Evolutionary conservation across 2,797 vertebrate species (phyloP).

Genomic region (Karalla daura): DNA sequence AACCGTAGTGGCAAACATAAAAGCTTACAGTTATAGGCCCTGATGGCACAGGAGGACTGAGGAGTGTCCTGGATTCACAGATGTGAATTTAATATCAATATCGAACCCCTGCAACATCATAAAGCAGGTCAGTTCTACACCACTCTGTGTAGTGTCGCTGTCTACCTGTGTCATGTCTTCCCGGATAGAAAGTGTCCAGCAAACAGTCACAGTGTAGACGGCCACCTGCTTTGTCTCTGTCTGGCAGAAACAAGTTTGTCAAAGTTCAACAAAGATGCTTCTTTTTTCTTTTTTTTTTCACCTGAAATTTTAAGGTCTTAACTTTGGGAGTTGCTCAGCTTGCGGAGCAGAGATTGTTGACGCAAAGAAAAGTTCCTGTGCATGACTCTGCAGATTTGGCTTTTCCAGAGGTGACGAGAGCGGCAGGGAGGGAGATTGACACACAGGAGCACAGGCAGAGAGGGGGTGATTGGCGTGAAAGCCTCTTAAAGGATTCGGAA

Average conservation of each 20-base stretch:
- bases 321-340: constrained; percentile 6
- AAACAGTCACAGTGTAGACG: constrained; percentile 14
- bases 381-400: constrained; percentile 20
- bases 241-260: constrained; percentile 23
- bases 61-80: too few relatives aligned
- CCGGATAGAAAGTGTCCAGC: constrained; percentile 1
- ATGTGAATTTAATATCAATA: too few relatives aligned
- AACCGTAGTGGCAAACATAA: too few relatives aligned
- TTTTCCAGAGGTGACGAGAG: constrained; percentile 28
- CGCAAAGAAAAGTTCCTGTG: constrained; percentile 18
- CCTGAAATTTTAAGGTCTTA: constrained; percentile 7
- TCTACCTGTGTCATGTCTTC: too few relatives aligned
- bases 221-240: constrained; percentile 16
- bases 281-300: not conserved
- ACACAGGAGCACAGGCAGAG: constrained; percentile 15
- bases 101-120: too few relatives aligned
- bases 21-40: too few relatives aligned
- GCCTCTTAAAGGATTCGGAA: constrained; percentile 59
- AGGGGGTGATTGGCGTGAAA: constrained; percentile 56
- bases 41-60: too few relatives aligned
- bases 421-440: constrained; percentile 23
- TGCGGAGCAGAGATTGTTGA: not conserved
- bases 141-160: constrained; percentile 9
- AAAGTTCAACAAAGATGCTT: not conserved
- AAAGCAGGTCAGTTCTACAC: too few relatives aligned